Conservation (phyloP, 2,888 invertebrate species). For the Rhaphigaster nebulosa region DNA sequence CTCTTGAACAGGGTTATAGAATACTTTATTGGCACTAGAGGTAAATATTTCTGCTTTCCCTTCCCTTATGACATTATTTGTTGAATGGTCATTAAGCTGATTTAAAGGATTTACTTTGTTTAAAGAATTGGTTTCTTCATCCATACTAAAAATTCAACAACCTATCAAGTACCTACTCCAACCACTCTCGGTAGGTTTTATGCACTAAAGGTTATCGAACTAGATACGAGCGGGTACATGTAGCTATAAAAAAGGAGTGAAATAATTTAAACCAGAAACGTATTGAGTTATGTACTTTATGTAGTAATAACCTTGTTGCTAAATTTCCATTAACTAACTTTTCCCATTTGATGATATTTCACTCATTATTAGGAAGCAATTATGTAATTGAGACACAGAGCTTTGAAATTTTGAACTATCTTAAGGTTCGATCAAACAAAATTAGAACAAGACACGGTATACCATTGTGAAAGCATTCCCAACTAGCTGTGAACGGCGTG, state of each 20-base stretch:
- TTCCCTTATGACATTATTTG: conserved; percentile 55
- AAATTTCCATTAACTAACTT: neutral
- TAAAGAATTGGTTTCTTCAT: neutral
- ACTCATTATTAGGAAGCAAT: neutral
- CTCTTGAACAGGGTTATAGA: conserved; percentile 98
- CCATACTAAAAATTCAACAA: neutral
- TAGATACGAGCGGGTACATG: neutral
- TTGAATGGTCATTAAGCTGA: neutral
- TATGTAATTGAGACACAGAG: neutral
- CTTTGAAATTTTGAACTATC: neutral
- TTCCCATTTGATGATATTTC: neutral
- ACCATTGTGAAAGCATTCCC: no score
- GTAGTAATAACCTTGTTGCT: neutral
- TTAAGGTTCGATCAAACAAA: no score
- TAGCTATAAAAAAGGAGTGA: neutral
- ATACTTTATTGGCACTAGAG: conserved; percentile 73
- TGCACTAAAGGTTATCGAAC: neutral
- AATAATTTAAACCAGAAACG: neutral
- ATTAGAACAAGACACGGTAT: no score
- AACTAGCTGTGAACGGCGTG: no score
- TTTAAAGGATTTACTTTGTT: neutral
- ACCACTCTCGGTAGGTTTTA: neutral
- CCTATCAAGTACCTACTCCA: neutral
- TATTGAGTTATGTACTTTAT: neutral
- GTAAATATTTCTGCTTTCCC: conserved; percentile 61